Conservation (phyloP, 2,113 vertebrate genomes). For the Phaethon lepturus region DNA sequence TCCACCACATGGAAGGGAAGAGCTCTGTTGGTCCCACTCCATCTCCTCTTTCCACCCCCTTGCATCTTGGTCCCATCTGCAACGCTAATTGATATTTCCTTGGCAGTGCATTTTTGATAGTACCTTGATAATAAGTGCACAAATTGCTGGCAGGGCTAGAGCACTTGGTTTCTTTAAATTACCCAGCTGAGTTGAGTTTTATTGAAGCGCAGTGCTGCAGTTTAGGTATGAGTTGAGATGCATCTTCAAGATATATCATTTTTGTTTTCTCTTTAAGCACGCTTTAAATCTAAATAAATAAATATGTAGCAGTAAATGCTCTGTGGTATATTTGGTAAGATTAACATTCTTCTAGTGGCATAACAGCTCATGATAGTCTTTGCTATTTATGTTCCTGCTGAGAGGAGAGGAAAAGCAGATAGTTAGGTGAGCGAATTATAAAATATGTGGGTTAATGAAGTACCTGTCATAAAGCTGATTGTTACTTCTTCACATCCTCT, state of each 20-base stretch:
- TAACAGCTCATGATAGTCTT: conserved; percentile 17
- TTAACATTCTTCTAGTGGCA: conserved; percentile 9
- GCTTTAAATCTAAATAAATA: conserved; percentile 55
- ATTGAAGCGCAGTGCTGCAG: background rate
- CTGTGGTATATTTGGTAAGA: conserved; percentile 24
- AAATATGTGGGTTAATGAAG: conserved; percentile 49
- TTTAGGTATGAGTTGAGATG: background rate
- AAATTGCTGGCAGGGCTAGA: background rate
- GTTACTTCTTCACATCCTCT: background rate
- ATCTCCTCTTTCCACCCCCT: background rate
- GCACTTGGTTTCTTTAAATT: background rate
- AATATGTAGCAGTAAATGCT: conserved; percentile 38
- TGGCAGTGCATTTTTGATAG: background rate
- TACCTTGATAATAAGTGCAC: background rate
- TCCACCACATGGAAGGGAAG: background rate
- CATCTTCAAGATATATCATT: background rate
- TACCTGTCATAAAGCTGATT: conserved; percentile 30
- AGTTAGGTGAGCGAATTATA: conserved; percentile 30
- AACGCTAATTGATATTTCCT: background rate
- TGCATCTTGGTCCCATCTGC: background rate
- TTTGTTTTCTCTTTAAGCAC: conserved; percentile 30
- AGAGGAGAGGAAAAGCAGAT: conserved; percentile 33
- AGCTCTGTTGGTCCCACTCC: background rate
- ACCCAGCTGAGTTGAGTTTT: background rate
- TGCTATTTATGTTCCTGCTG: conserved; percentile 29